These are phyloP conservation scores for Mirounga angustirostris DNA, from an alignment of 2,113 vertebrate genomes.

Conservation along the genomic window DNA sequence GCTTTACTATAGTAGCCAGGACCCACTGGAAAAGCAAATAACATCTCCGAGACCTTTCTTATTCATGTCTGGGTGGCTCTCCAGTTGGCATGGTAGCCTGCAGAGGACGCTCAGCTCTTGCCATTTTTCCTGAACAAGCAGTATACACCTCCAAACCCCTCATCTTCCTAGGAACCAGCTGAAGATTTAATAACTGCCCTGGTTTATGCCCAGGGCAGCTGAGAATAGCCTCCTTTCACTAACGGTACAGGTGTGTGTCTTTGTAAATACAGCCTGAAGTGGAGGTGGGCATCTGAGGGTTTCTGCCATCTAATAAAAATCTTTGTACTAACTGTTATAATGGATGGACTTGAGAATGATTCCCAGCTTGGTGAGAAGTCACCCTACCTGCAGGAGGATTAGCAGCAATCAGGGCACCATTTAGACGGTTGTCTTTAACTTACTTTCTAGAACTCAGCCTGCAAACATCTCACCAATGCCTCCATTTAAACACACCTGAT, in stretches of 20 bases:
- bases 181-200: background rate
- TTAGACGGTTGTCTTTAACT: background rate
- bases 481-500: background rate
- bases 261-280: background rate
- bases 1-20: background rate
- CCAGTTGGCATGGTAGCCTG: background rate
- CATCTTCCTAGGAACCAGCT: background rate
- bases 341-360: background rate
- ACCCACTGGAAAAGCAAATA: background rate
- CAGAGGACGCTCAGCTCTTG: background rate
- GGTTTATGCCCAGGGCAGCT: background rate
- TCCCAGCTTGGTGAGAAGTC: background rate
- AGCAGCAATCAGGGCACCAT: background rate
- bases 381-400: background rate
- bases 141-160: background rate
- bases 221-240: background rate
- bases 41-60: background rate
- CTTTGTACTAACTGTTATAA: background rate
- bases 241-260: background rate
- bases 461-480: background rate
- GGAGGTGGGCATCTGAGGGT: fast-evolving
- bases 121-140: background rate
- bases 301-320: background rate
- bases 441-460: background rate
- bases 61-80: background rate